phyloP scores from a whole-genome alignment of 2,888 invertebrate genomes.

The Celastrina argiolus region DNA sequence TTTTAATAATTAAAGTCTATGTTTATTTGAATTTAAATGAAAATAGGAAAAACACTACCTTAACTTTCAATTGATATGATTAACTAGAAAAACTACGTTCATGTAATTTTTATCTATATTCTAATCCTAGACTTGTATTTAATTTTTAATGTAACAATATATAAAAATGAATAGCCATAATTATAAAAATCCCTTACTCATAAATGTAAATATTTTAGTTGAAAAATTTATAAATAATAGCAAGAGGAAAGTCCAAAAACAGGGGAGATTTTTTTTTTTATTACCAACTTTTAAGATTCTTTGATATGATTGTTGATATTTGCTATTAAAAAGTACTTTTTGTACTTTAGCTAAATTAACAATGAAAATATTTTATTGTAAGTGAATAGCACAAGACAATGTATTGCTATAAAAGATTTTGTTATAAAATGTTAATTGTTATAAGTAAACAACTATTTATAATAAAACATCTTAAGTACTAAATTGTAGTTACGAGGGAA shows the following conservation, averaged over 20 bases:
- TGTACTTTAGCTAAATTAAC: background rate
- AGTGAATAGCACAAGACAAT: background rate
- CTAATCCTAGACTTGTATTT: background rate
- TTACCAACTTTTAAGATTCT: background rate
- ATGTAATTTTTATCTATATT: background rate
- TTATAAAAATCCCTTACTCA: background rate
- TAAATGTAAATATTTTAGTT: background rate
- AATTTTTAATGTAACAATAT: background rate
- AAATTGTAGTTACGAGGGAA: background rate
- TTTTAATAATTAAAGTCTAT: background rate
- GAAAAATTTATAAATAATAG: background rate
- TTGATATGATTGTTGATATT: constrained; percentile 1
- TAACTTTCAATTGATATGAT: constrained; percentile 9
- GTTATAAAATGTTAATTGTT: background rate
- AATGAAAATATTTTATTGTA: background rate
- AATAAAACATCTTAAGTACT: constrained; percentile 6
- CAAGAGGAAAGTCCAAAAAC: background rate
- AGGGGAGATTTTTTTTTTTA: no score
- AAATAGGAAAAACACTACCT: background rate
- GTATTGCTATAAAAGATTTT: background rate
- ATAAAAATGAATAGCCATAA: background rate
- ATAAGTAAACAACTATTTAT: background rate
- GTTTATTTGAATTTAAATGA: background rate
- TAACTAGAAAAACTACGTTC: constrained; percentile 4
- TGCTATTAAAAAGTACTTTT: background rate